Evolutionary conservation across 1,140 invertebrate species (phyloP).

Genomic region (Hypothenemus hampei): DNA sequence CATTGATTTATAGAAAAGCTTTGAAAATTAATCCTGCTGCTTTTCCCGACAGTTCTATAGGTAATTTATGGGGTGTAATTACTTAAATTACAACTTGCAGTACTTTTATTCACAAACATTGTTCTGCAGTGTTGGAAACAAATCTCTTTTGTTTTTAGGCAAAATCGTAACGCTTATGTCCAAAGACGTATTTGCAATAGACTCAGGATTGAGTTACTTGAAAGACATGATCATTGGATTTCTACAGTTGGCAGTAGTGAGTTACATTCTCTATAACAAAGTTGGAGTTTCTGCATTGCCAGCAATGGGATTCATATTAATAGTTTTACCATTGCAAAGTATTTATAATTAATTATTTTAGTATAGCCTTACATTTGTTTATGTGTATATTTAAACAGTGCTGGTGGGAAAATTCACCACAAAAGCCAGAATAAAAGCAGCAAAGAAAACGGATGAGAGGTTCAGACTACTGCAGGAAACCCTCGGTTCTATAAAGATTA

Average conservation of each 20-base stretch:
- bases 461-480: slow-evolving; percentile 36
- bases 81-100: too few relatives aligned
- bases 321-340: slow-evolving; percentile 71
- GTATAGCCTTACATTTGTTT: background rate
- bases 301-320: slow-evolving; percentile 69
- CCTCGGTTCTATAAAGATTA: slow-evolving; percentile 35
- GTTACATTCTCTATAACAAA: slow-evolving; percentile 69
- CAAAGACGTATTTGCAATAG: slow-evolving; percentile 77
- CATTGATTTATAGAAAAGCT: slow-evolving; percentile 77
- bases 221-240: slow-evolving; percentile 79
- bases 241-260: slow-evolving; percentile 68
- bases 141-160: slow-evolving; percentile 61
- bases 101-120: too few relatives aligned
- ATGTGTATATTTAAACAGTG: slow-evolving; percentile 26
- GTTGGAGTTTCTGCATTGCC: slow-evolving; percentile 70
- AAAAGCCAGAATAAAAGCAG: slow-evolving; percentile 25
- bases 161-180: slow-evolving; percentile 89
- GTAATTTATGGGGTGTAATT: too few relatives aligned
- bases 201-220: slow-evolving; percentile 50
- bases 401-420: slow-evolving; percentile 26
- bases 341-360: slow-evolving; percentile 8
- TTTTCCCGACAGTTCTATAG: slow-evolving; percentile 57
- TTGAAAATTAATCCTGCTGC: slow-evolving; percentile 63
- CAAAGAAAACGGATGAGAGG: slow-evolving; percentile 35
- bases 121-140: background rate